These are phyloP conservation scores for Otolemur crassicaudatus DNA, from an alignment of 2,797 vertebrate genomes.

Conservation along the genomic window DNA sequence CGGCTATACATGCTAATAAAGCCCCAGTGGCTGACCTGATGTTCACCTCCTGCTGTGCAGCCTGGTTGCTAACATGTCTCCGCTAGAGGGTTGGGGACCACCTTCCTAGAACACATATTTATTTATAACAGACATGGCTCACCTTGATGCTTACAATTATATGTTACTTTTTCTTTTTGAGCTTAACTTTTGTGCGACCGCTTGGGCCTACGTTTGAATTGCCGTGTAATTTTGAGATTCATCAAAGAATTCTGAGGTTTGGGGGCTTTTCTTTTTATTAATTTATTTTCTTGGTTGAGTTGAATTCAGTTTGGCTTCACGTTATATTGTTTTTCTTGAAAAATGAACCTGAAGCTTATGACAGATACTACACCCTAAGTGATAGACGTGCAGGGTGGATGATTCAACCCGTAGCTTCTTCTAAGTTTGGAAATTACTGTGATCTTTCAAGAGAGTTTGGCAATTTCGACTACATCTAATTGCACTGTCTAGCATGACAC, in stretches of 20 bases:
- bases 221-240: not conserved
- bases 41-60: too few relatives aligned
- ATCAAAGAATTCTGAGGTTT: not conserved
- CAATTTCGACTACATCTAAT: not conserved
- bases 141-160: not conserved
- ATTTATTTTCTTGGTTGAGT: conserved; percentile 27
- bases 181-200: not conserved
- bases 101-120: not conserved
- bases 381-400: not conserved
- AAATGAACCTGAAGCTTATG: not conserved
- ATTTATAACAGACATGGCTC: not conserved
- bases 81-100: too few relatives aligned
- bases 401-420: not conserved
- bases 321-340: conserved; percentile 18
- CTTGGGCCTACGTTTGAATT: not conserved
- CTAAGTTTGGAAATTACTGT: not conserved
- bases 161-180: not conserved
- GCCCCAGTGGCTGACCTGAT: too few relatives aligned
- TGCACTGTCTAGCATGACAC: not conserved
- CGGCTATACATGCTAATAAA: too few relatives aligned
- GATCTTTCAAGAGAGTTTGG: conserved; percentile 47
- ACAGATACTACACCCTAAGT: not conserved
- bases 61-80: too few relatives aligned
- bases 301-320: conserved; percentile 14
- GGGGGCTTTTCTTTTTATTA: not conserved